Conservation (phyloP, 2,888 invertebrate genomes). For the Sussaba pulchella region DNA sequence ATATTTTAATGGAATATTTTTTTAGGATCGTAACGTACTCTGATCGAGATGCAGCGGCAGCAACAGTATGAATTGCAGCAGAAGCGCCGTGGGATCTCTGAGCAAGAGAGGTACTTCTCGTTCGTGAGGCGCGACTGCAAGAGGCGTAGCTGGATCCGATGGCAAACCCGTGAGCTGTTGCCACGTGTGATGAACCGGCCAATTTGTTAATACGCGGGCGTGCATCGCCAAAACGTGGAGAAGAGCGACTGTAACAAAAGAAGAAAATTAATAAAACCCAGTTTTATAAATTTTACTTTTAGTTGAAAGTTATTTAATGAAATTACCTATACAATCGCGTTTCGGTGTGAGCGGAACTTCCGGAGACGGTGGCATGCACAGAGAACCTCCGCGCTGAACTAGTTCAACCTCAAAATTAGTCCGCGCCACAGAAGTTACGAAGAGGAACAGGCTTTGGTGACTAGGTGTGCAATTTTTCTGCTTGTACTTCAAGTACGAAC, state of each 20-base stretch:
- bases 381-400: conserved; percentile 94
- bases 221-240: conserved; percentile 95
- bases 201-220: conserved; percentile 89
- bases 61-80: conserved; percentile 94
- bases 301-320: neutral
- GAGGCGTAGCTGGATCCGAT: conserved; percentile 76
- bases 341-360: conserved; percentile 89
- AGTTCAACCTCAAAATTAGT: conserved; percentile 97
- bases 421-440: conserved; percentile 95
- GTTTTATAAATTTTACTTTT: too few species aligned
- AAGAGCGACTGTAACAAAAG: conserved; percentile 89
- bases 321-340: conserved; percentile 91
- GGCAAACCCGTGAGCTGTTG: conserved; percentile 86
- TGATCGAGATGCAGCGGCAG: conserved; percentile 94
- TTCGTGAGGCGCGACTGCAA: conserved; percentile 83
- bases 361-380: conserved; percentile 85
- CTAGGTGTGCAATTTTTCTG: conserved; percentile 89
- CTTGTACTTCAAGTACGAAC: conserved; percentile 92
- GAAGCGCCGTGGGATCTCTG: conserved; percentile 93
- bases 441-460: conserved; percentile 92
- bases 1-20: neutral
- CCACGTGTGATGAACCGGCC: conserved; percentile 88
- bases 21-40: conserved; percentile 87
- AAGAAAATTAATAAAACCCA: conserved; percentile 49
- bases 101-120: conserved; percentile 93